These are phyloP conservation scores for Gnathonemus longibarbis DNA, from an alignment of 2,113 vertebrate species.

Conservation along the genomic window DNA sequence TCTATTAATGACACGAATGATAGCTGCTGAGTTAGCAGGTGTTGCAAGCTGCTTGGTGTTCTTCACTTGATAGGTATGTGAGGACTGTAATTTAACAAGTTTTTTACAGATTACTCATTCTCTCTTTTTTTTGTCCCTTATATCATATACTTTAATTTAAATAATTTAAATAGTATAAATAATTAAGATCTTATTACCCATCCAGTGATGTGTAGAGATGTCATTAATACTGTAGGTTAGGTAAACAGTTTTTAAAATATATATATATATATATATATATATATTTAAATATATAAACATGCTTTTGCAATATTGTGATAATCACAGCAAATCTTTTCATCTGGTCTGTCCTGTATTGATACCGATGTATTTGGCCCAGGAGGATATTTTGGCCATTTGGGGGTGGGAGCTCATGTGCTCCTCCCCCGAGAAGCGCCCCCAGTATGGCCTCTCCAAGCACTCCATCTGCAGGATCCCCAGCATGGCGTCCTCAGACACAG, in stretches of 20 bases:
- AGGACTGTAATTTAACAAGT: neutral
- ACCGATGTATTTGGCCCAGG: neutral
- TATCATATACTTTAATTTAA: neutral
- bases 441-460: neutral
- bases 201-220: neutral
- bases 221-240: neutral
- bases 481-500: neutral
- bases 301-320: neutral
- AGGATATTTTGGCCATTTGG: neutral
- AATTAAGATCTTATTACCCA: neutral
- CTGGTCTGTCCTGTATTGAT: neutral
- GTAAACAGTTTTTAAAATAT: too few relatives aligned
- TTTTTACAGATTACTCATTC: neutral
- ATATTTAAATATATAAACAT: too few relatives aligned
- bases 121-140: neutral
- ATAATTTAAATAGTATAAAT: neutral
- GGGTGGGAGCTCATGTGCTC: neutral
- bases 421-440: neutral
- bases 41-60: neutral
- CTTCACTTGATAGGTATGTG: neutral
- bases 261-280: too few relatives aligned
- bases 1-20: neutral
- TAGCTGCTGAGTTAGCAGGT: neutral
- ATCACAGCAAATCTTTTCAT: neutral
- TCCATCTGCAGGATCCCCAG: neutral